Evolutionary conservation across 1,140 invertebrate genomes (phyloP), one percentile per base, ranked within the genome.

Genomic region (Hormaphis cornu): DNA sequence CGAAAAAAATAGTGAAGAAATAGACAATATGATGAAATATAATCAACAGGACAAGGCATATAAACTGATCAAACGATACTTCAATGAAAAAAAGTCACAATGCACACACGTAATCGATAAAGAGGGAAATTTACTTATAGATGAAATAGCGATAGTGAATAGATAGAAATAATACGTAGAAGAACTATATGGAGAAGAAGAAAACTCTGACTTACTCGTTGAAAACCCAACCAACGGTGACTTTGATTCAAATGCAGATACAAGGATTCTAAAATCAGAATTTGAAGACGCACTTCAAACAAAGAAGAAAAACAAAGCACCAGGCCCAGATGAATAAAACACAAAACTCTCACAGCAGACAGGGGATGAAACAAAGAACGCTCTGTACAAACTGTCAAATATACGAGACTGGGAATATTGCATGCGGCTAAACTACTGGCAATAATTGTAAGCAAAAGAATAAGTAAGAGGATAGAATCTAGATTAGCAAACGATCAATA

Each of bases 371-470:
- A 9, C 22, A 26, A 8, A 26, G 5, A 8, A 53, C 3, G 7
- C 22, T 9, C 7, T 10, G 28, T 10, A 14, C 50, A 8, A 53
- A 53, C 22, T 9, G 33, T 4, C 33, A 56, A 37, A 56, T 56
- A 20, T 33, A 14, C 20, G 53, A 56, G 53, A n/a, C 9, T 56
- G 33, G n/a, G n/a, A n/a, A 30, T 56, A 56, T 28, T 28, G 33
- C 53, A 56, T 33, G 33, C 16, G 28, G 16, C 53, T 37, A 56
- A 56, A 56, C 18, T 56, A 18, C 53, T 56, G 28, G n/a, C 53
- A 56, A 58, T 33, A 37, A 58, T 58, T 22, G 28, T 58, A 37
- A 58, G 35, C 8, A 58, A 58, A 58, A 58, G 54, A 20, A 58
- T 37, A 35, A 40, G 35, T 37, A 58, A 40, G 5, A 58, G 54